Base-by-base conservation (phyloP, 2,888 invertebrate species). In the Troides oblongomaculatus region DNA sequence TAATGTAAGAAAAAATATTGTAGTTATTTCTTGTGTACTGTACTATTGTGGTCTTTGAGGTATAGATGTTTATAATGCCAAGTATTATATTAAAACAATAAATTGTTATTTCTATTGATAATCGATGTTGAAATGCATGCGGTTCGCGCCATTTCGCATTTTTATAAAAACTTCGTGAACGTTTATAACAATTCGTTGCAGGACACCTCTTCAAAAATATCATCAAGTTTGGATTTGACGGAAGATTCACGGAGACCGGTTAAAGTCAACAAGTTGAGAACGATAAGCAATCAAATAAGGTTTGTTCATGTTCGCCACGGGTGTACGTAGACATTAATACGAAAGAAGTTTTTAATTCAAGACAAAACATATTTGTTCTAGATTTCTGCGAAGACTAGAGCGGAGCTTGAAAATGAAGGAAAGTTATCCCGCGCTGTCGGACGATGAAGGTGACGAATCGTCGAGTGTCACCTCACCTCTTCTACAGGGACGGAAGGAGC, bases 241-340 rank as follows among this genome's bases (percentile, higher is more conserved):
- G 94, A 94, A 79, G 94, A 94, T 75, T 85, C 93, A 10, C 83
- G 90, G 72, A 93, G 93, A 81, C 93, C 93, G 66, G 84, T 88
- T 62, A 96, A 96, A 92, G 92, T 96, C 71, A 95, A 94, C 85
- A 94, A 95, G 75, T 85, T 96, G 78, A 92, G 95, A 77, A 95
- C 96, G 39, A 96, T 96, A 77, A 95, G 96, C 78, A 95, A 96
- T 86, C 96, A 96, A 89, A 96, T 96, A 84, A 94, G 96, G 96
- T 96, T 87, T 71, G 68, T 25, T 43, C 53, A 56, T 53, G n/a
- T 25, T 63, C 5, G 61, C 17, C 36, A 39, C 12, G 39, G 17
- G 53, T 62, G n/a, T 56, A 36, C 71, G 66, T 57, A 12, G 23
- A 25, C 18, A 60, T 60, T 60, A 50, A 18, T 59, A 30, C 25